Percentiles rank a stretch among this genome's conserved stretches.
These are phyloP conservation scores for Osmoderma eremita DNA, from an alignment of 2,888 invertebrate genomes.

Conservation along the genomic window DNA sequence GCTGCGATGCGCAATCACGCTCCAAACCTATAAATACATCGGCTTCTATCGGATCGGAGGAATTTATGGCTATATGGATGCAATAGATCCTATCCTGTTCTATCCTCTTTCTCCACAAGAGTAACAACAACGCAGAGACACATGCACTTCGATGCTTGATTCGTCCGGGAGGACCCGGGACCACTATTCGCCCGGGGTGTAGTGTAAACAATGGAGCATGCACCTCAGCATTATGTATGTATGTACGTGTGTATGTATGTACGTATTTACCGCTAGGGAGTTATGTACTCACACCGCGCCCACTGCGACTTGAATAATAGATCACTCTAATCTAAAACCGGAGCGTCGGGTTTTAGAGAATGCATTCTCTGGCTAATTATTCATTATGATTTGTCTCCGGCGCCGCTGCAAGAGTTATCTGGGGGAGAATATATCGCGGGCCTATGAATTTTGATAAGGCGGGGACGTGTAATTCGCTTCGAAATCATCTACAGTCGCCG, in stretches of 20 bases:
- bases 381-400: slow-evolving; percentile 29
- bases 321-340: slow-evolving; percentile 44
- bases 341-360: slow-evolving; percentile 34
- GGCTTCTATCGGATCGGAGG: slow-evolving; percentile 43
- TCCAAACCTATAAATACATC: slow-evolving; percentile 49
- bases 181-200: slow-evolving; percentile 13
- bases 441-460: slow-evolving; percentile 19
- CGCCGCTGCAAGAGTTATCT: slow-evolving; percentile 24
- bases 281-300: too few species aligned
- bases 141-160: background rate
- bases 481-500: too few species aligned
- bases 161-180: slow-evolving; percentile 29
- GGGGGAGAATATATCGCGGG: background rate
- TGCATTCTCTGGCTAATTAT: slow-evolving; percentile 35
- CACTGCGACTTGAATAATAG: slow-evolving; percentile 44
- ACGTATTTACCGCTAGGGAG: too few species aligned
- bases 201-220: slow-evolving; percentile 42
- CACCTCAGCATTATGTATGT: slow-evolving; percentile 7
- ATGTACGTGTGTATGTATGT: too few species aligned
- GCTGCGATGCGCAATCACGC: slow-evolving; percentile 42
- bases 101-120: background rate
- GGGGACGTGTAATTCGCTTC: slow-evolving; percentile 6
- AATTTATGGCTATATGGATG: slow-evolving; percentile 45
- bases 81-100: slow-evolving; percentile 41
- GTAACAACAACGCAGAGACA: too few species aligned